Evolutionary conservation across 2,888 invertebrate species (phyloP).

Genomic region (Ferrisia virgata): DNA sequence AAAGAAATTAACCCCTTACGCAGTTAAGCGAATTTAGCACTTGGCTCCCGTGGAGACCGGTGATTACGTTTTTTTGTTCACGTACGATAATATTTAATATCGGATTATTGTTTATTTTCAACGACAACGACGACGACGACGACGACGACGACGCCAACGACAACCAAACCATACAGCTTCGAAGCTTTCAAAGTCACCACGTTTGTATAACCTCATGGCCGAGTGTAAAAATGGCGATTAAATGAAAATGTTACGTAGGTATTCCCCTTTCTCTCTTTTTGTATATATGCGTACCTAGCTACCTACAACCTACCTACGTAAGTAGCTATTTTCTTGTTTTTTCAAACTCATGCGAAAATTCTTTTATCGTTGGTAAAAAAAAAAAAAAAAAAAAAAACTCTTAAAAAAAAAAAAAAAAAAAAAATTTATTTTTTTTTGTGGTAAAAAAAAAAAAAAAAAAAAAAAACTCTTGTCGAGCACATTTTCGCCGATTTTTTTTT

Average conservation of each 20-base stretch:
- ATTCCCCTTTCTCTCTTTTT: neutral
- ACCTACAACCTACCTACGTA: no score
- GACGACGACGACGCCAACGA: neutral
- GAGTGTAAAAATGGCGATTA: constrained; percentile 10
- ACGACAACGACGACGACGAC: neutral
- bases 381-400: no score
- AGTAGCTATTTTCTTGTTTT: neutral
- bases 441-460: no score
- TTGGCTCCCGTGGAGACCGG: constrained; percentile 42
- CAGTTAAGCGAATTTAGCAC: constrained; percentile 44
- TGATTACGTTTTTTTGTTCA: constrained; percentile 43
- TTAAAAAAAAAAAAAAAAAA: no score
- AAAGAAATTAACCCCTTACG: constrained; percentile 44
- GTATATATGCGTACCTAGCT: no score
- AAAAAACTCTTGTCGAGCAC: neutral
- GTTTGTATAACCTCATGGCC: neutral
- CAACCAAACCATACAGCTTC: no score
- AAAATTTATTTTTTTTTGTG: no score
- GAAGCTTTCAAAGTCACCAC: constrained; percentile 16
- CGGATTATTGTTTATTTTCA: constrained; percentile 39
- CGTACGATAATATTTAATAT: constrained; percentile 43
- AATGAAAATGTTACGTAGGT: neutral
- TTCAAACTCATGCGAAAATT: neutral
- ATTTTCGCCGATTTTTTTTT: neutral
- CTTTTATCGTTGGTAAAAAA: neutral